These are phyloP conservation scores for Hapalemur alaotrensis DNA, from an alignment of 2,797 vertebrate species.

Conservation along the genomic window DNA sequence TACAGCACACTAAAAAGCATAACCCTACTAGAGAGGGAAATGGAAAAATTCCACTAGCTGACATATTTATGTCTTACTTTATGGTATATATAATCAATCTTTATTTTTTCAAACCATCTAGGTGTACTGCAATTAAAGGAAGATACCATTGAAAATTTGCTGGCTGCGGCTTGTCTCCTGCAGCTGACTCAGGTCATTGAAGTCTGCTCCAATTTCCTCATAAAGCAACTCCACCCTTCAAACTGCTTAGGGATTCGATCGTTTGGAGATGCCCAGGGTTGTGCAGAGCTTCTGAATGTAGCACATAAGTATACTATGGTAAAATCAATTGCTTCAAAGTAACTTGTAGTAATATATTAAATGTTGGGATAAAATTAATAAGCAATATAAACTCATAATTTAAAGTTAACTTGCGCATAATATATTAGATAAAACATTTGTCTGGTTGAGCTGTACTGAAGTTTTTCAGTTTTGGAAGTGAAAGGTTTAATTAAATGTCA, in stretches of 20 bases:
- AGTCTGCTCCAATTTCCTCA: conserved; percentile 98
- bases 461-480: background rate
- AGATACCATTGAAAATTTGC: conserved; percentile 96
- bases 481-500: background rate
- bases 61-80: background rate
- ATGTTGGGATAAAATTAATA: background rate
- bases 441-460: background rate
- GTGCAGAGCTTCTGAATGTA: conserved; percentile 93
- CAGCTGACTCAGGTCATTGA: conserved; percentile 97
- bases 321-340: conserved; percentile 72
- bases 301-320: conserved; percentile 98
- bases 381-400: background rate
- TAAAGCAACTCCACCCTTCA: conserved; percentile 98
- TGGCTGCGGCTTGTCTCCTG: conserved; percentile 98
- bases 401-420: background rate
- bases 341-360: background rate
- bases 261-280: conserved; percentile 97
- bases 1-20: background rate
- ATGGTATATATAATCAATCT: background rate
- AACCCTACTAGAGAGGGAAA: background rate
- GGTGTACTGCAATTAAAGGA: conserved; percentile 96
- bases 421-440: background rate
- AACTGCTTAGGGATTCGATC: conserved; percentile 99
- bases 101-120: conserved; percentile 78
- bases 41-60: background rate